phyloP scores from a whole-genome alignment of 1,140 invertebrate species.

The Platyura marginata region DNA sequence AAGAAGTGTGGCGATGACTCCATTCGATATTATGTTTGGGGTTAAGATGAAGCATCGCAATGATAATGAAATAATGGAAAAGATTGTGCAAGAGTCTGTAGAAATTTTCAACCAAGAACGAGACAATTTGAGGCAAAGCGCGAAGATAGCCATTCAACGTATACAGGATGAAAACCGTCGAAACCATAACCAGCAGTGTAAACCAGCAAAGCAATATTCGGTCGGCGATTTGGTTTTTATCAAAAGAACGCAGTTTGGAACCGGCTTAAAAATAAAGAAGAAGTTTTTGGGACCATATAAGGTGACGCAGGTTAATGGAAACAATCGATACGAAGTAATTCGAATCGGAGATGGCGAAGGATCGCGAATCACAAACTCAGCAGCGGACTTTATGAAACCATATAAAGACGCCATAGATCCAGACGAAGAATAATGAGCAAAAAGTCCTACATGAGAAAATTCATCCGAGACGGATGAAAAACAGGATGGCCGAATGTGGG shows the following conservation, averaged over 20 bases:
- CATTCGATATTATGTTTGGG: slow-evolving; percentile 17
- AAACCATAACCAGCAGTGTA: slow-evolving; percentile 2
- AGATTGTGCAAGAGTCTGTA: slow-evolving; percentile 15
- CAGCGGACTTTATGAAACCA: slow-evolving; percentile 14
- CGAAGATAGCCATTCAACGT: slow-evolving; percentile 1
- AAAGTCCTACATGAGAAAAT: background rate
- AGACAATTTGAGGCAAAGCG: background rate
- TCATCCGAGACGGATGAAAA: background rate
- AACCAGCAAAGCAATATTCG: slow-evolving; percentile 7
- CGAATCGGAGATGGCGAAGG: slow-evolving; percentile 7
- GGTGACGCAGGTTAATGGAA: background rate
- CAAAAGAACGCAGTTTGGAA: slow-evolving; percentile 12
- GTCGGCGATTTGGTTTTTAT: slow-evolving; percentile 12
- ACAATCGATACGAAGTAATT: background rate
- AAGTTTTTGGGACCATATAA: slow-evolving; percentile 8
- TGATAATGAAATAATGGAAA: slow-evolving; percentile 8
- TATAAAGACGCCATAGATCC: no score
- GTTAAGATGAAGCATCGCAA: slow-evolving; percentile 12
- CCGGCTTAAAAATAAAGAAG: slow-evolving; percentile 11
- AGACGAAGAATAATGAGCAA: no score
- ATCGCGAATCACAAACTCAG: slow-evolving; percentile 9
- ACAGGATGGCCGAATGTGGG: background rate
- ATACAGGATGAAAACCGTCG: slow-evolving; percentile 3
- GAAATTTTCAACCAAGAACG: slow-evolving; percentile 7
- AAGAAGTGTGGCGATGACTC: slow-evolving; percentile 14